phyloP scores from a whole-genome alignment of 2,113 vertebrate species.

The Heterocephalus glaber region DNA sequence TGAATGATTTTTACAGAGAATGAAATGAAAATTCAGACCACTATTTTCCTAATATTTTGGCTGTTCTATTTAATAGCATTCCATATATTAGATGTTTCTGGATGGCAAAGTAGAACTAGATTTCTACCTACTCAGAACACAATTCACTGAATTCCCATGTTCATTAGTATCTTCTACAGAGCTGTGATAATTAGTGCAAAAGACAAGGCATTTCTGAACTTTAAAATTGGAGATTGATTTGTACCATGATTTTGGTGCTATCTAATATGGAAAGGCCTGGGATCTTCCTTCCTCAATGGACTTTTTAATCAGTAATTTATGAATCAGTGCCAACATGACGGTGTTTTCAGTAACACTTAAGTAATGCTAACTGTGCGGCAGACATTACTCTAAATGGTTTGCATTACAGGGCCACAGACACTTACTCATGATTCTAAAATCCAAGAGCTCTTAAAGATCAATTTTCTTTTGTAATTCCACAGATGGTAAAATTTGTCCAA shows the following conservation, averaged over 20 bases:
- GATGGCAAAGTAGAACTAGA: slow-evolving; percentile 11
- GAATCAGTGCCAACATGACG: background rate
- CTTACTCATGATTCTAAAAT: slow-evolving; percentile 45
- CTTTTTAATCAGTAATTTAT: background rate
- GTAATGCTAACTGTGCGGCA: background rate
- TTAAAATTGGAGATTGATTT: slow-evolving; percentile 17
- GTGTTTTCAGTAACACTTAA: background rate
- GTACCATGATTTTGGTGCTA: slow-evolving; percentile 38
- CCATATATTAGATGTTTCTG: background rate
- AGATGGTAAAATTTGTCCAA: slow-evolving; percentile 42
- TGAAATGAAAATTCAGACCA: slow-evolving; percentile 19
- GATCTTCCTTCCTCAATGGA: background rate
- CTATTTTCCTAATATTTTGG: background rate
- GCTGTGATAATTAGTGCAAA: slow-evolving; percentile 35
- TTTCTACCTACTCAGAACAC: slow-evolving; percentile 13
- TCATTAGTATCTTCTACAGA: slow-evolving; percentile 1
- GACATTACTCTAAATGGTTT: background rate
- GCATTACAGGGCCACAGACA: background rate
- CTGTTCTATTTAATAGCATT: background rate
- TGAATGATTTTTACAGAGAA: background rate
- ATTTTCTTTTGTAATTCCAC: background rate
- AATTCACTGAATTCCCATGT: background rate
- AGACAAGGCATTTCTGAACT: slow-evolving; percentile 26
- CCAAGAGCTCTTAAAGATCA: background rate
- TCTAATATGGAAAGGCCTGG: background rate